A percentile compares a stretch with the other conserved stretches of the same genome.
phyloP scores from a whole-genome alignment of 2,797 vertebrate species.

The Phyllotis vaccarum region DNA sequence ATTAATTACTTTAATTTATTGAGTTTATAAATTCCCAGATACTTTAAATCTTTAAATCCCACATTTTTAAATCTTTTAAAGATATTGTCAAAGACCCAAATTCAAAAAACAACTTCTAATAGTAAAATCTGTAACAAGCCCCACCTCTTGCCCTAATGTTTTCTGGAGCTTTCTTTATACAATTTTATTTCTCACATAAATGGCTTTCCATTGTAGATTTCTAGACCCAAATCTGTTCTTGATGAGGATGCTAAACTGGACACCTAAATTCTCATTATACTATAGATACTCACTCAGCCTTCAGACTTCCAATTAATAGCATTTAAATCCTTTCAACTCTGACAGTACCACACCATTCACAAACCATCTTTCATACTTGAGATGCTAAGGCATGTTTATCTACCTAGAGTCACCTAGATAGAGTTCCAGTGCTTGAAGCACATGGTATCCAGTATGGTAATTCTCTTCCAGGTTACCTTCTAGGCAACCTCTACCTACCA shows the following conservation, averaged over 20 bases:
- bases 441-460: background rate
- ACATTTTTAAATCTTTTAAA: conserved; percentile 33
- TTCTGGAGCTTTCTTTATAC: background rate
- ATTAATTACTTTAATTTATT: conserved; percentile 45
- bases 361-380: background rate
- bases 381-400: background rate
- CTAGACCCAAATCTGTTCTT: background rate
- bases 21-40: conserved; percentile 50
- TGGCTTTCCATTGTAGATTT: conserved; percentile 12
- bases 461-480: background rate
- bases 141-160: conserved; percentile 10
- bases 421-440: background rate
- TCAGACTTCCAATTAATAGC: background rate
- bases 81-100: background rate
- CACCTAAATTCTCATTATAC: background rate
- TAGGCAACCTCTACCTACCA: background rate
- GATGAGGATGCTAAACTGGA: background rate
- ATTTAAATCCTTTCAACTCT: conserved; percentile 21
- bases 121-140: conserved; percentile 33
- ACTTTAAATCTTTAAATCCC: conserved; percentile 38
- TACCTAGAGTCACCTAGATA: background rate
- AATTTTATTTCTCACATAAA: conserved; percentile 40
- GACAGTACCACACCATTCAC: background rate
- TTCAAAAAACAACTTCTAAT: conserved; percentile 36
- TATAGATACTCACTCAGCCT: background rate